phyloP scores from a whole-genome alignment of 2,888 invertebrate species.

The Linhomoeus sp. region DNA sequence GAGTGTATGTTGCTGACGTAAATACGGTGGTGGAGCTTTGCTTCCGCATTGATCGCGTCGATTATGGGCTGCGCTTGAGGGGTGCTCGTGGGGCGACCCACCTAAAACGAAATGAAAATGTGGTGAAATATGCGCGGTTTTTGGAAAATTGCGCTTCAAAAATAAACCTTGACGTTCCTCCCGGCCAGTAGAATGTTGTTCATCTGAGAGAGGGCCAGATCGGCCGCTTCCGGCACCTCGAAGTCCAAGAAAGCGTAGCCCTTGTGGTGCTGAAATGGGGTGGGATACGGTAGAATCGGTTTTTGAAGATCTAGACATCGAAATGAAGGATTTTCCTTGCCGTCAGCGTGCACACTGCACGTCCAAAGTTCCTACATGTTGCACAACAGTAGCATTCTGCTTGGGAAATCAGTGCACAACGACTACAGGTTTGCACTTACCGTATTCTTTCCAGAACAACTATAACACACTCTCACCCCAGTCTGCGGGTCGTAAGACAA shows the following conservation, averaged over 20 bases:
- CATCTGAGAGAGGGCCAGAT: conserved; percentile 95
- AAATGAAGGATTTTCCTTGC: too few species aligned
- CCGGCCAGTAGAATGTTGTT: conserved; percentile 97
- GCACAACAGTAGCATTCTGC: too few species aligned
- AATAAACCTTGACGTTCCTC: conserved; percentile 55
- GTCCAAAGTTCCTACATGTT: too few species aligned
- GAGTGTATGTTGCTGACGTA: conserved; percentile 95
- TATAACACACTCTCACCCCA: conserved; percentile 14
- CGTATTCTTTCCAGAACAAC: too few species aligned
- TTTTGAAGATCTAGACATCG: too few species aligned
- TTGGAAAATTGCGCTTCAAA: too few species aligned
- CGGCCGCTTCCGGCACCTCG: conserved; percentile 96
- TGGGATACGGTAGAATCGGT: too few species aligned
- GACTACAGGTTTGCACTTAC: too few species aligned
- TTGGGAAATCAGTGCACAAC: too few species aligned
- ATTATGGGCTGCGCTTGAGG: conserved; percentile 99
- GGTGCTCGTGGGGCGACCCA: conserved; percentile 95
- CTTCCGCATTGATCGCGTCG: conserved; percentile 92
- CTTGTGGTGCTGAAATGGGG: conserved; percentile 77
- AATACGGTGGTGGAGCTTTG: conserved; percentile 87
- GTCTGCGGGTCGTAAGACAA: conserved; percentile 99
- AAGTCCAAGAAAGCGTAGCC: conserved; percentile 99
- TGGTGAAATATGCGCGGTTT: neutral
- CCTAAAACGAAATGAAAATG: conserved; percentile 59
- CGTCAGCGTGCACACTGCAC: too few species aligned